phyloP scores from a whole-genome alignment of 1,140 invertebrate species.

The Euwallacea fornicatus region DNA sequence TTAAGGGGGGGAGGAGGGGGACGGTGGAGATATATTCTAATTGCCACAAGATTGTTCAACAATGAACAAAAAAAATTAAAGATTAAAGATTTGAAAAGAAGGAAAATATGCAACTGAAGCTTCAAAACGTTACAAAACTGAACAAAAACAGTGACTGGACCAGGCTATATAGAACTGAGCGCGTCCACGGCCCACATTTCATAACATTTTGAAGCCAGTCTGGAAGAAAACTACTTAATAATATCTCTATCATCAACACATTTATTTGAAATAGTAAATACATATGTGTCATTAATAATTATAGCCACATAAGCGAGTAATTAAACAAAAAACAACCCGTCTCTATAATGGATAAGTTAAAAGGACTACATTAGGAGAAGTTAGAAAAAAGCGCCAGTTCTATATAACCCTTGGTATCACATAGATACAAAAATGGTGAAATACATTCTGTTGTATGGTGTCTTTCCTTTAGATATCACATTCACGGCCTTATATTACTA shows the following conservation, averaged over 20 bases:
- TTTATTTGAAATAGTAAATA: constrained; percentile 19
- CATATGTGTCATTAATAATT: neutral
- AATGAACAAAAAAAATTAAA: too few species aligned
- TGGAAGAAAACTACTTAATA: constrained; percentile 44
- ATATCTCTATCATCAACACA: constrained; percentile 38
- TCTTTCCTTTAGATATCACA: constrained; percentile 41
- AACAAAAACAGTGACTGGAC: constrained; percentile 29
- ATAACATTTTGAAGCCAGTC: constrained; percentile 53
- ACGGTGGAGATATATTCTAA: too few species aligned
- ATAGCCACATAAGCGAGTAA: neutral
- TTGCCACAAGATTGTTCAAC: too few species aligned
- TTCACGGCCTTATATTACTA: constrained; percentile 22
- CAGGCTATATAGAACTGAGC: constrained; percentile 54
- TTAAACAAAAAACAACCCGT: too few species aligned
- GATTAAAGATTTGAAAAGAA: neutral
- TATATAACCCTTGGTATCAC: constrained; percentile 49
- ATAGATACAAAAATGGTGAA: constrained; percentile 24
- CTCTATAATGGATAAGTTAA: neutral
- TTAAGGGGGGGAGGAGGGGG: too few species aligned
- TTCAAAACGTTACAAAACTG: constrained; percentile 51
- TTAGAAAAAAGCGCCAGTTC: constrained; percentile 48
- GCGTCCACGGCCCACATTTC: constrained; percentile 4
- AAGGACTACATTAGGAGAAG: constrained; percentile 6
- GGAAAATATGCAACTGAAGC: constrained; percentile 47
- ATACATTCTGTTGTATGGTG: constrained; percentile 22